Base-by-base conservation (phyloP, 1,140 invertebrate species). In the Lepidurus couesii region DNA sequence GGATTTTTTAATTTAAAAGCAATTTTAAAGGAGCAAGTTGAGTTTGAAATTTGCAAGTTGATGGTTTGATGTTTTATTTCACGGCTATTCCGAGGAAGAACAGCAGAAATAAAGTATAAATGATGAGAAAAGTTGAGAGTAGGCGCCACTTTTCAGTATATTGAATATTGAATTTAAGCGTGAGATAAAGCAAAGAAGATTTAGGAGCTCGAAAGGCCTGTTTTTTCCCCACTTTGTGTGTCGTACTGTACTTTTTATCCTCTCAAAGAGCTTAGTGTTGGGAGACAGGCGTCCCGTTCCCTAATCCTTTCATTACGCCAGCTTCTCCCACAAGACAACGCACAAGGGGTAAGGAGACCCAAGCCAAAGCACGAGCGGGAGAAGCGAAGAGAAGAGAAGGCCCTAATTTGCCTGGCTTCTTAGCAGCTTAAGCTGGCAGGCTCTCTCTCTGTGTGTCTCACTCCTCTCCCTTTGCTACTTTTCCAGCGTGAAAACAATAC, bases 251-350 rank as follows among this genome's bases (percentile, higher is more conserved):
- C 21, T 65, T 47, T 65, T 65, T 65, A 65, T 65, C 53, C 53
- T 65, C 21, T 65, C 9, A 65, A 65, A 65, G 53, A 65, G 53
- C 53, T 65, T 65, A 65, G 53, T 65, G 53, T 65, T 65, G 53
- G 53, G 53, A 65, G 53, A 65, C 53, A 65, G 53, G 53, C 53
- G 53, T 65, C 53, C 53, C 53, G 53, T 9, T 65, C 53, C 53
- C n/a, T 65, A 65, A 65, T 65, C 53, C 53, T 65, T 65, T 65
- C 53, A 65, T 65, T 65, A 65, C 53, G 53, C n/a, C 53, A 65
- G 53, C n/a, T 65, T 65, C 53, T 65, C 53, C 53, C 53, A 65
- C 53, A 65, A 65, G 53, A 65, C 53, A 65, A 21, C 53, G 53
- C 53, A 65, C 53, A 13, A 21, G 8, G 53, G 53, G 16, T 16